Conservation (phyloP, 1,140 invertebrate genomes). For the Apis cerana region DNA sequence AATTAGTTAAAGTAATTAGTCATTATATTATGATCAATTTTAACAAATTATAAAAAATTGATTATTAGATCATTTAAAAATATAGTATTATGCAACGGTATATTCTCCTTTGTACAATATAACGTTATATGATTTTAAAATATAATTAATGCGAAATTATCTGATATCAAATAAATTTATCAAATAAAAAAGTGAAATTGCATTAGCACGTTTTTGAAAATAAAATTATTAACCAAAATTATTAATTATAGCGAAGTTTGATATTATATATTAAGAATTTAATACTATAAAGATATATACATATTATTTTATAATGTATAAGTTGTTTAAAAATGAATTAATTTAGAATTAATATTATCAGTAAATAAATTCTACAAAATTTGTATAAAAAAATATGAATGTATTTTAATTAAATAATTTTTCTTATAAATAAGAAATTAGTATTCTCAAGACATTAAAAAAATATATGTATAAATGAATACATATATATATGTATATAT, state of each 20-base stretch:
- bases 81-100: conserved; percentile 58
- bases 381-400: background rate
- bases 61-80: conserved; percentile 59
- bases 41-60: conserved; percentile 63
- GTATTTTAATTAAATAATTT: background rate
- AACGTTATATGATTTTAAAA: conserved; percentile 15
- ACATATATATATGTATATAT: no score
- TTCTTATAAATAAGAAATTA: background rate
- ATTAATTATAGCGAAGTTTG: conserved; percentile 4
- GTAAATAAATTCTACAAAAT: background rate
- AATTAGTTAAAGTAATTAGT: conserved; percentile 61
- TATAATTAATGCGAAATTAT: conserved; percentile 23
- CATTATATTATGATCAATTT: conserved; percentile 53
- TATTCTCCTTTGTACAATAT: conserved; percentile 27
- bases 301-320: background rate
- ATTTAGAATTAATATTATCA: background rate
- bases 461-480: background rate
- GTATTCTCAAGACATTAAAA: conserved; percentile 14
- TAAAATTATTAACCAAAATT: conserved; percentile 27
- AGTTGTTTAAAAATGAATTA: background rate
- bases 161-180: conserved; percentile 19
- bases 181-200: conserved; percentile 26
- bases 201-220: background rate
- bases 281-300: background rate
- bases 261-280: conserved; percentile 18